phyloP scores from a whole-genome alignment of 2,113 vertebrate genomes.

The Lathamus discolor region DNA sequence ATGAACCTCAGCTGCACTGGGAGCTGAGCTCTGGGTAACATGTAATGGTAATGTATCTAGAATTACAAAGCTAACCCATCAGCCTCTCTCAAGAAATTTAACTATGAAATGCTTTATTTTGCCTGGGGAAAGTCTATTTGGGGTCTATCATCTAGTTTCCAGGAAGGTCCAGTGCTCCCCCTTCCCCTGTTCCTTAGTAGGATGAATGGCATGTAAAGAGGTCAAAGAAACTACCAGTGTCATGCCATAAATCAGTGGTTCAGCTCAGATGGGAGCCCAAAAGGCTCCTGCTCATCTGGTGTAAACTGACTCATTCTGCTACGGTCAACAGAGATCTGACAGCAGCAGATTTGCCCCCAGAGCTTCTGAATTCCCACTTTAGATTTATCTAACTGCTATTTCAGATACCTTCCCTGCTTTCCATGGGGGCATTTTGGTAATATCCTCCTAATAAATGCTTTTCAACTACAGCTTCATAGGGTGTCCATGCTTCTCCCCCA shows the following conservation, averaged over 20 bases:
- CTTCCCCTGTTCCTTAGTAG: neutral
- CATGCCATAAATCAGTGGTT: conserved; percentile 33
- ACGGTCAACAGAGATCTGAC: conserved; percentile 18
- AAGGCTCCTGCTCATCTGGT: conserved; percentile 43
- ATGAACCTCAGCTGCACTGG: conserved; percentile 47
- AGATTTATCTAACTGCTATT: conserved; percentile 5
- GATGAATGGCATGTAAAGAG: conserved; percentile 7
- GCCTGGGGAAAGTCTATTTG: conserved; percentile 14
- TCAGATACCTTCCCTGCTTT: neutral
- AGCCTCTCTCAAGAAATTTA: conserved; percentile 41
- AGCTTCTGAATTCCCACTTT: conserved; percentile 25
- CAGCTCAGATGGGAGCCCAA: neutral
- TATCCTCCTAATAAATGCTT: neutral
- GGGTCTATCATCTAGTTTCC: neutral
- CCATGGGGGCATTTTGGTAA: neutral
- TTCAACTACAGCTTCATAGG: neutral
- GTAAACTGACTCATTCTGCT: neutral
- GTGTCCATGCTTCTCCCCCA: neutral
- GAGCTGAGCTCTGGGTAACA: conserved; percentile 16
- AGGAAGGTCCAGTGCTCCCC: neutral
- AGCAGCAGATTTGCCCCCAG: conserved; percentile 30
- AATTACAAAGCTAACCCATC: conserved; percentile 29
- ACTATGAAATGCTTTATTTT: conserved; percentile 46
- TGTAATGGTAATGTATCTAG: conserved; percentile 8
- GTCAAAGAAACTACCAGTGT: conserved; percentile 22